Percentiles rank a stretch among this genome's conserved stretches.
These are phyloP conservation scores for Dusona sp. DNA, from an alignment of 2,888 invertebrate genomes.

Conservation along the genomic window DNA sequence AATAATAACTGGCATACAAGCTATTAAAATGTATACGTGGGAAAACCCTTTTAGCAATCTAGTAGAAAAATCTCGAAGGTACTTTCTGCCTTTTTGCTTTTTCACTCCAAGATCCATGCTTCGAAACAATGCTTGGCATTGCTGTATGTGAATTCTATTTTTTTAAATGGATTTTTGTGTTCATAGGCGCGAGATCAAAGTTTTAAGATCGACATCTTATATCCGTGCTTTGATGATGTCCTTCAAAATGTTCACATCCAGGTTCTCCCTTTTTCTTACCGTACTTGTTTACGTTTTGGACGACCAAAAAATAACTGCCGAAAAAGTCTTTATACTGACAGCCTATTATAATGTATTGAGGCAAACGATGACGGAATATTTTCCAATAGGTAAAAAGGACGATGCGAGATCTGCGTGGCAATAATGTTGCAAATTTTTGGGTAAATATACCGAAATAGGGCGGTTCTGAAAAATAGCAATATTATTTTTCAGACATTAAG, in stretches of 20 bases:
- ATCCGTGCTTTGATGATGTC: slow-evolving; percentile 90
- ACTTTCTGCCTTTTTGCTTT: slow-evolving; percentile 78
- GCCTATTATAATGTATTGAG: slow-evolving; percentile 95
- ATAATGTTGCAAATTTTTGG: neutral
- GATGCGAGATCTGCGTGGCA: neutral
- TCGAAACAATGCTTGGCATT: neutral
- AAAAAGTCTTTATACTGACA: slow-evolving; percentile 94
- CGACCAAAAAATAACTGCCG: slow-evolving; percentile 91
- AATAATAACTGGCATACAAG: slow-evolving; percentile 96
- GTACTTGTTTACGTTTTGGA: slow-evolving; percentile 88
- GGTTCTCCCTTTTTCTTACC: slow-evolving; percentile 94
- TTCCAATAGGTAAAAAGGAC: slow-evolving; percentile 89
- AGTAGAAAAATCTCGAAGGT: slow-evolving; percentile 91
- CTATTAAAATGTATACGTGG: slow-evolving; percentile 99
- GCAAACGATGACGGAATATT: slow-evolving; percentile 94
- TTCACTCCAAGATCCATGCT: neutral
- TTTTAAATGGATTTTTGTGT: slow-evolving; percentile 29
- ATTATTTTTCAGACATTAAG: no score
- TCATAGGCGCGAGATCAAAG: slow-evolving; percentile 88
- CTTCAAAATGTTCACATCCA: slow-evolving; percentile 92
- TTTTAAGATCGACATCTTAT: slow-evolving; percentile 87
- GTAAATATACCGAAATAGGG: neutral
- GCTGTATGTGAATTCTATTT: neutral
- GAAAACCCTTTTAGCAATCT: slow-evolving; percentile 95
- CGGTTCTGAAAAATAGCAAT: no score